Evolutionary conservation across 2,888 invertebrate species (phyloP), one percentile per base, ranked within the genome.

Genomic region (Parapristionchus giblindavisi): DNA sequence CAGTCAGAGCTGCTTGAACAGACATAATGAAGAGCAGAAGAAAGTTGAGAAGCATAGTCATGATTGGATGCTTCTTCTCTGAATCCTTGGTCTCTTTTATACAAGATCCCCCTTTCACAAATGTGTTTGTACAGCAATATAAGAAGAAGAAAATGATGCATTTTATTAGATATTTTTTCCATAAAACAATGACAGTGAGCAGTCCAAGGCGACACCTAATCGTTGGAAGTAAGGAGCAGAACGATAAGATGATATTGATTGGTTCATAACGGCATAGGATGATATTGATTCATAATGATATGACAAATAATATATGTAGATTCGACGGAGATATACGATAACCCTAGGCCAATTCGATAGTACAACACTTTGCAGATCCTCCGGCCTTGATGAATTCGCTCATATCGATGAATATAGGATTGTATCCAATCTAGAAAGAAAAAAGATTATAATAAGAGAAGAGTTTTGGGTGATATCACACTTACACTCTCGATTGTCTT

Each of bases 361-460:
- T 86, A 77, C 85, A 86, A 70, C 86, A 86, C 75, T 86, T 86
- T n/a, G 86, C 79, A 3, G 86, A 85, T 71, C 85, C 86, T 61
- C 86, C 87, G 51, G 82, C 82, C 76, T 87, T 87, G 66, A 87
- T 82, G 78, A 87, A 87, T 76, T 87, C 87, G 66, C 82, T 80
- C 84, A 87, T 85, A 76, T 87, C 83, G 14, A 87, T 84, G 56
- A 78, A 78, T 29, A 75, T 56, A 8, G 79, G 61, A 11, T 73
- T 75, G 66, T 79, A 81, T 56, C 84, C 84, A 43, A 77, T 48
- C 71, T 71, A 58, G 43, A 43, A 43, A 17, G 43, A 43, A 17
- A 43, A 43, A 43, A 14, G 43, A 14, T 14, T 43, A 8, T 43
- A 43, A 43, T 43, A 43, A 11, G 54, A 54, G 24, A 14, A 14